Evolutionary conservation across 2,113 vertebrate species (phyloP), one percentile per base, ranked within the genome.

Genomic region (Lagopus muta): DNA sequence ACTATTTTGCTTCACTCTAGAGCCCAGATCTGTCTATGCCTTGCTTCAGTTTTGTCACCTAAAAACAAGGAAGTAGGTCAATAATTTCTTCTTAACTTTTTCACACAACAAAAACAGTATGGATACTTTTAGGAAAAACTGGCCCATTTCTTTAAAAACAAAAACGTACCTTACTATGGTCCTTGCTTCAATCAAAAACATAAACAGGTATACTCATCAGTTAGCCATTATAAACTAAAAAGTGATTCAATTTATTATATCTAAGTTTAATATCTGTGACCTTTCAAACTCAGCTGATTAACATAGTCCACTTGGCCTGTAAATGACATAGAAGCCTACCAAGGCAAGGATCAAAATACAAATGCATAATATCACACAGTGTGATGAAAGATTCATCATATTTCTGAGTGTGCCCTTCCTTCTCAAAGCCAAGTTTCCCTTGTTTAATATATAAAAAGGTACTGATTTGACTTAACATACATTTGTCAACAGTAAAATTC

Each of bases 351-450:
- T 58, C 34, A 73, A 91, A 54, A 45, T 75, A 76, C 13, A 80
- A 91, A 92, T 16, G 27, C 28, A 43, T 45, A 87, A 13, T 43
- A 58, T 82, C 21, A 22, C 42, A 34, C 0, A 1, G 19, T 0
- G 0, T 70, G 71, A 58, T 85, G 87, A 93, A 85, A 47, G 81
- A 92, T 92, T 94, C 84, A 82, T 27, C 71, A 58, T 75, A 62
- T 2, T 36, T 70, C 88, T 87, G 42, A 77, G 32, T 54, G 20
- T 73, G 8, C 40, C 45, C 7, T 89, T 71, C 75, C 5, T 89
- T 71, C 75, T 76, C 50, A 80, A 87, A 94, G 24, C 30, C 77
- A 94, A 60, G 20, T 43, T 43, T 14, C 38, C 34, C 15, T 61
- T 74, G 8, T 73, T 92, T 54, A 69, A 87, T 89, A 84, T 82